A percentile compares a stretch with the other conserved stretches of the same genome.
phyloP scores from a whole-genome alignment of 2,888 invertebrate species.

The Dione juno region DNA sequence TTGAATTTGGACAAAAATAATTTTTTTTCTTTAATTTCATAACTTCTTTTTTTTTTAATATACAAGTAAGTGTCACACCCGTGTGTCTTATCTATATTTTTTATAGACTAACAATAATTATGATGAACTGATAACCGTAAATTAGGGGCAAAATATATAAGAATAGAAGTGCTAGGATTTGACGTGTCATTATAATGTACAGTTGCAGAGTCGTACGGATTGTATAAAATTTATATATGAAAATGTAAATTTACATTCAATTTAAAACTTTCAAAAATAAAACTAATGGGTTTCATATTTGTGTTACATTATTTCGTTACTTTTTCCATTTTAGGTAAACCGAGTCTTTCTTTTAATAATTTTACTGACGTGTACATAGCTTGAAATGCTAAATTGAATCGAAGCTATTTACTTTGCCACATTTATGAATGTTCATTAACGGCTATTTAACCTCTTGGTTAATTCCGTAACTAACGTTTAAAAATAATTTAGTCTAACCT shows the following conservation, averaged over 20 bases:
- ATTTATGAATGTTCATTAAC: too few relatives aligned
- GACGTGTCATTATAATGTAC: slow-evolving; percentile 19
- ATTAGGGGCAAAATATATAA: slow-evolving; percentile 10
- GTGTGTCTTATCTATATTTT: background rate
- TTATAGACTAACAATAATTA: background rate
- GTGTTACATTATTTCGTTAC: slow-evolving; percentile 29
- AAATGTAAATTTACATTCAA: slow-evolving; percentile 54
- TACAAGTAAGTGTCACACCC: background rate
- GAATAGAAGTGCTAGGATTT: slow-evolving; percentile 34
- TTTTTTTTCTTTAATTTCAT: background rate
- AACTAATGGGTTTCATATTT: slow-evolving; percentile 33
- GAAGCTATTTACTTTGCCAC: too few relatives aligned
- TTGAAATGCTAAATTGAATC: too few relatives aligned
- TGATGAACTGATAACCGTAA: slow-evolving; percentile 18
- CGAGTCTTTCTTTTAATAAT: background rate
- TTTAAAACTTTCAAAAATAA: slow-evolving; percentile 56
- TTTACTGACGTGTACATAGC: too few relatives aligned
- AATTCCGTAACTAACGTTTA: too few relatives aligned
- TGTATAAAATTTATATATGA: slow-evolving; percentile 41
- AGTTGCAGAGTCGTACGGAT: slow-evolving; percentile 26
- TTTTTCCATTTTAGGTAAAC: background rate
- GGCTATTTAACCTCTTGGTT: too few relatives aligned
- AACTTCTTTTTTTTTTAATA: background rate
- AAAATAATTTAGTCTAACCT: slow-evolving; percentile 10
- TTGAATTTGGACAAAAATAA: background rate